Evolutionary conservation across 2,888 invertebrate species (phyloP), one percentile per base, ranked within the genome.

Genomic region (Epinotia brunnichana): DNA sequence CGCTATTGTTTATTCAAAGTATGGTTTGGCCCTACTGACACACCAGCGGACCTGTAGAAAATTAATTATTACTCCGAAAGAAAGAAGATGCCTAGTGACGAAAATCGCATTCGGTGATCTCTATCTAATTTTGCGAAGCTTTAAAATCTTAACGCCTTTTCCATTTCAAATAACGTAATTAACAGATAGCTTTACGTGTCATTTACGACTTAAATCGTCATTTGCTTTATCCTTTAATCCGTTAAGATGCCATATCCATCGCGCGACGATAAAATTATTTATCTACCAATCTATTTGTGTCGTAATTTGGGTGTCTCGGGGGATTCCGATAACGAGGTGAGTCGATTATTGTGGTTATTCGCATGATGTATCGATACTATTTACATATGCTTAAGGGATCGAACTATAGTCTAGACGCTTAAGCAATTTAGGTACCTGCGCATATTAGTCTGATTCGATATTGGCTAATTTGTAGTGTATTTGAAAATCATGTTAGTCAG

Each of bases 251-350:
- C 76, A 70, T 74, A 76, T 74, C 78, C 78, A 79, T 83, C 81
- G 79, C 77, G 74, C 75, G 77, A 79, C 75, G 78, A 80, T 86
- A 82, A 86, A 85, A 82, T 83, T 79, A 81, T 81, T 77, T 75
- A 77, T 78, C 77, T 72, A 35, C 57, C 72, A 57, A 73, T 73
- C 62, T 73, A 68, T 73, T 72, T 68, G 61, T 59, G 39, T 44
- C 44, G 44, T 70, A 70, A 71, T 60, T 66, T 61, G 53, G 53
- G n/a, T 54, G 56, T 70, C 63, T 48, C 48, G 2, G 9, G 67
- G 64, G 70, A 59, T 53, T 2, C 15, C 21, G 56, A 21, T 73
- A 73, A 68, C 72, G 67, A 72, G 72, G 68, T 73, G 72, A 72
- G 54, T 73, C 62, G 57, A 68, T 73, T 61, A 68, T 57, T 24